Evolutionary conservation across 2,113 vertebrate species (phyloP), one percentile per base, ranked within the genome.

Genomic region (Pachyramphus minor): DNA sequence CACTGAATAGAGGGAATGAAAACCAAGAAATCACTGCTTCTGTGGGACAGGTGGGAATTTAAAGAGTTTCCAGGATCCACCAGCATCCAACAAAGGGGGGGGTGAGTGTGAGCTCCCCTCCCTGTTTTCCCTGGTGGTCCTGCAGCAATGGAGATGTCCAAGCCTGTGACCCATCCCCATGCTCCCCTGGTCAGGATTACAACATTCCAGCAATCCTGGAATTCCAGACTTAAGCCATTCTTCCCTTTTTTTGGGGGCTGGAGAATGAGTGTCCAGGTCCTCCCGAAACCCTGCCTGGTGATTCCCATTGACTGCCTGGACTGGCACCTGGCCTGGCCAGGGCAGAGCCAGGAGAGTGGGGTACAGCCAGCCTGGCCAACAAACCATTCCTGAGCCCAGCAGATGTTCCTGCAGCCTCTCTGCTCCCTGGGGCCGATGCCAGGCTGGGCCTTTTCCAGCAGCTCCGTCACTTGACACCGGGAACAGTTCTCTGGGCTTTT

Each of bases 321-420:
- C 92, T 90, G 87, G 89, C 96, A 91, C 62, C 84, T 92, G 89
- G 87, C 68, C 20, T 42, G 89, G 67, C 11, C 45, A 37, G 62
- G 74, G 53, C 74, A 85, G 85, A 83, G 91, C 93, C 90, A 95
- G 88, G 17, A 85, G 22, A 53, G 42, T 11, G 41, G 93, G 90
- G 52, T 44, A 6, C 8, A 11, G 83, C 83, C 81, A 81, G 62
- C 64, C 30, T 4, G 37, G 95, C 96, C 93, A 95, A 33, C 88
- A 69, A 44, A 58, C 71, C 1, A 3, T 52, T 92, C 64, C 37
- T 58, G 84, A 93, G 87, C 84, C 93, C 94, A 93, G 92, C 97
- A 97, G 95, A 96, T 97, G 96, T 97, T 97, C 78, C 90, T 90
- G 47, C 90, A 90, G 93, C 91, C 77, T 91, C 59, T 39, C 64